Percentiles rank a stretch among this genome's conserved stretches.
These are phyloP conservation scores for Ceratina australensis DNA, from an alignment of 1,140 invertebrate genomes.

Conservation along the genomic window DNA sequence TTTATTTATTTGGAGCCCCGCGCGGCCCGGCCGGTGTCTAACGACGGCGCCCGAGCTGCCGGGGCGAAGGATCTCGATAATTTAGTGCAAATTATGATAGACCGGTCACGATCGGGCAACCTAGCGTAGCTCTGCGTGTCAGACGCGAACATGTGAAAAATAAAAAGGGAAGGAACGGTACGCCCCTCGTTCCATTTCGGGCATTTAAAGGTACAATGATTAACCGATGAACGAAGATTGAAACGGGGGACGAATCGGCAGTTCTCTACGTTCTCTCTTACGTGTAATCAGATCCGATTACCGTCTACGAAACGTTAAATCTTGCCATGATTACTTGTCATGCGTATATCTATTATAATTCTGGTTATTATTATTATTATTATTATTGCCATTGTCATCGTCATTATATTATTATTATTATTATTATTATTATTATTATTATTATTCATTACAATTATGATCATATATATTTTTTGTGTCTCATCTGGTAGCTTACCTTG, in stretches of 20 bases:
- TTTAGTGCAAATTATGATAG: slow-evolving; percentile 57
- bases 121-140: slow-evolving; percentile 21
- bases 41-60: too few species aligned
- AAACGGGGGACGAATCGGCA: slow-evolving; percentile 22
- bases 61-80: slow-evolving; percentile 52
- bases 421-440: slow-evolving; percentile 58
- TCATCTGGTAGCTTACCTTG: slow-evolving; percentile 59
- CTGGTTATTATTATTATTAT: slow-evolving; percentile 64
- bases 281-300: slow-evolving; percentile 20
- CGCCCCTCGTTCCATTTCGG: slow-evolving; percentile 16
- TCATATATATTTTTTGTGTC: slow-evolving; percentile 67
- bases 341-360: slow-evolving; percentile 66
- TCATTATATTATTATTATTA: slow-evolving; percentile 50
- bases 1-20: slow-evolving; percentile 63
- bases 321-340: slow-evolving; percentile 58
- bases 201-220: too few species aligned
- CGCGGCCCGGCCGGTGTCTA: too few species aligned
- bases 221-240: too few species aligned
- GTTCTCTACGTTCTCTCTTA: slow-evolving; percentile 4
- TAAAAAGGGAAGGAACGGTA: slow-evolving; percentile 37
- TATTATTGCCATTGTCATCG: slow-evolving; percentile 61
- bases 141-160: slow-evolving; percentile 1
- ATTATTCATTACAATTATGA: slow-evolving; percentile 59
- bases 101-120: background rate
- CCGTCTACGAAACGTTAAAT: slow-evolving; percentile 45